Conservation (phyloP, 2,888 invertebrate species). For the Watsonalla cultraria region DNA sequence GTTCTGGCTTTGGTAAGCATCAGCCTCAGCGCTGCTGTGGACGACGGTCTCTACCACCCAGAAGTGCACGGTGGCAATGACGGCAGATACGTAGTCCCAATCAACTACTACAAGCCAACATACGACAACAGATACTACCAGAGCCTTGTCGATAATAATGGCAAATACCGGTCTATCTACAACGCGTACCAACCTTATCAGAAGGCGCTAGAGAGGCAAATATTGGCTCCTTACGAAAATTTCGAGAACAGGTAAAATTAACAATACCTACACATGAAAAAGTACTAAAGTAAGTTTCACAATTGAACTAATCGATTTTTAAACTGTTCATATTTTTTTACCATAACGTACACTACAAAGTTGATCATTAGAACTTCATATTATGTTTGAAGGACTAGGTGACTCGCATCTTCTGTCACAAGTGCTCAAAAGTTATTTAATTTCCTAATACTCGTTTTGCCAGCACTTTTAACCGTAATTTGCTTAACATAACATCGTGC, state of each 20-base stretch:
- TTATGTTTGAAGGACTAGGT: too few relatives aligned
- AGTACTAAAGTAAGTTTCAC: too few relatives aligned
- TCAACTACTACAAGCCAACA: conserved; percentile 23
- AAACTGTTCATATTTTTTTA: too few relatives aligned
- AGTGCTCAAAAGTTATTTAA: too few relatives aligned
- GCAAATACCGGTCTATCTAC: conserved; percentile 45
- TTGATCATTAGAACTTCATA: too few relatives aligned
- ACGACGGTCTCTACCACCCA: conserved; percentile 71
- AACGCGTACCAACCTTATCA: conserved; percentile 43
- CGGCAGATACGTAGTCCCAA: conserved; percentile 42
- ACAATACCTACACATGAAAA: not conserved
- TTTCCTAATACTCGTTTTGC: too few relatives aligned
- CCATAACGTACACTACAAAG: too few relatives aligned
- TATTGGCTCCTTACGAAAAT: conserved; percentile 44
- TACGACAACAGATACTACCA: conserved; percentile 19
- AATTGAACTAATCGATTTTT: too few relatives aligned
- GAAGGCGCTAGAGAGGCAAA: conserved; percentile 39
- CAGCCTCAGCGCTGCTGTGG: conserved; percentile 40
- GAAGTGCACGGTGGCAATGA: conserved; percentile 45
- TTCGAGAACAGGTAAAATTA: conserved; percentile 36
- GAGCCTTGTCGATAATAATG: conserved; percentile 33
- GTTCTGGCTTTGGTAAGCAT: conserved; percentile 34
- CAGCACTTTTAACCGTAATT: too few relatives aligned
- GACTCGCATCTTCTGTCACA: too few relatives aligned
- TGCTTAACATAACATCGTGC: too few relatives aligned